A percentile compares a stretch with the other conserved stretches of the same genome.
These are phyloP conservation scores for Oscheius onirici DNA, from an alignment of 2,888 invertebrate species.

Conservation along the genomic window DNA sequence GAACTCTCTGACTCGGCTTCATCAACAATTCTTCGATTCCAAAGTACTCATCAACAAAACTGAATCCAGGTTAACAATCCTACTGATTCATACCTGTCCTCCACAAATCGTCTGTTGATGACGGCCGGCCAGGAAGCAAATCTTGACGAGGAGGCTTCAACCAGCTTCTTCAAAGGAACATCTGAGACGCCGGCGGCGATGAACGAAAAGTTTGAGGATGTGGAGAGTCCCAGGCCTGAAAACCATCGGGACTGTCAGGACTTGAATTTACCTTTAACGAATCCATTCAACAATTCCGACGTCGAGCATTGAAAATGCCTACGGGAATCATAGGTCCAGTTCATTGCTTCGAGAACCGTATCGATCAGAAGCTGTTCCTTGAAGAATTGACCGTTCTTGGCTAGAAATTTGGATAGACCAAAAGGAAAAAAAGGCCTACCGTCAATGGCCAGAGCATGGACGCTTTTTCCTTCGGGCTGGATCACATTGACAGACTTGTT, in stretches of 20 bases:
- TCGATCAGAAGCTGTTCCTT: neutral
- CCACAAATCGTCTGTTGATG: no score
- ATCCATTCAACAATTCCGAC: neutral
- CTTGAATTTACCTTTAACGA: neutral
- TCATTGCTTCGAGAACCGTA: neutral
- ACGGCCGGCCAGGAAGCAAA: no score
- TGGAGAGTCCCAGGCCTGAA: no score
- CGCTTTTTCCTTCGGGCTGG: neutral
- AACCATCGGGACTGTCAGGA: no score
- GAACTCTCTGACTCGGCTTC: neutral
- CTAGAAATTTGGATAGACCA: neutral
- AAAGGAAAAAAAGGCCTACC: neutral
- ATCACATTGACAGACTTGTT: constrained; percentile 11
- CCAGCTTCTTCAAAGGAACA: no score
- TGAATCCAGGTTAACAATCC: neutral
- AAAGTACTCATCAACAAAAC: neutral
- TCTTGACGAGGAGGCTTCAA: no score
- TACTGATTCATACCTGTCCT: neutral
- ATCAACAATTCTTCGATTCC: neutral
- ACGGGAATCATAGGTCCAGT: neutral
- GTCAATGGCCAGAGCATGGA: neutral
- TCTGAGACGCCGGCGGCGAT: no score
- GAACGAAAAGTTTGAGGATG: no score
- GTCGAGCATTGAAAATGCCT: no score
- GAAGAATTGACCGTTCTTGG: constrained; percentile 11